Base-by-base conservation (phyloP, 2,888 invertebrate genomes). In the Polyommatus iphigenia region DNA sequence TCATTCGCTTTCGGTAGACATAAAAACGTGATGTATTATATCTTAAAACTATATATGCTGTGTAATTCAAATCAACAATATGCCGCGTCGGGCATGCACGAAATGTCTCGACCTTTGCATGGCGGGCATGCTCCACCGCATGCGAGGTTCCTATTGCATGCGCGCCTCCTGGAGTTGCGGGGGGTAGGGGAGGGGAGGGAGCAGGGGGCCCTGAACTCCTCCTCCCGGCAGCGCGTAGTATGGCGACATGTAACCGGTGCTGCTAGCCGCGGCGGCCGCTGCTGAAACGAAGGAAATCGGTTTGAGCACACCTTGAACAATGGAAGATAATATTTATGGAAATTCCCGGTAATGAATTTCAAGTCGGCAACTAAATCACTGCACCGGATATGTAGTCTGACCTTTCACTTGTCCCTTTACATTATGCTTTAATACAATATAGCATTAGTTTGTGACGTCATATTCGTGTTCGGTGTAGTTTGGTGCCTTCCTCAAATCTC, bases 91-190 rank as follows among this genome's bases (percentile, higher is more conserved):
- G 73, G 46, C 73, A 73, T 41, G 41, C 73, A 73, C 46, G 73
- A 73, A 67, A 67, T 67, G 67, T 67, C 67, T 67, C 67, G 67
- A 67, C 67, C 67, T 67, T 67, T 32, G 67, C 46, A 46, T 73
- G 41, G 46, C 46, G 2, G 20, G 46, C 73, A 73, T 20, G 41
- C 73, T 2, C 46, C 50, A 82, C 78, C 24, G 32, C 67, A 67
- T 67, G 29, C 67, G 29, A 29, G 67, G 15, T 15, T 67, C 81
- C 83, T 96, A 97, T 91, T 97, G 97, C 92, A 97, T 96, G 87
- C 97, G 94, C 75, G 97, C 97, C 89, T 97, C 97, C 89, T 97
- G 97, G 79, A 97, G 95, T 79, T 96, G 95, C 76, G 95, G 95
- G n/a, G 95, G 95, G 86, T 95, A 95, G 13, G 95, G 90, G 50